phyloP scores from a whole-genome alignment of 2,113 vertebrate genomes.

The Pyrgilauda ruficollis region DNA sequence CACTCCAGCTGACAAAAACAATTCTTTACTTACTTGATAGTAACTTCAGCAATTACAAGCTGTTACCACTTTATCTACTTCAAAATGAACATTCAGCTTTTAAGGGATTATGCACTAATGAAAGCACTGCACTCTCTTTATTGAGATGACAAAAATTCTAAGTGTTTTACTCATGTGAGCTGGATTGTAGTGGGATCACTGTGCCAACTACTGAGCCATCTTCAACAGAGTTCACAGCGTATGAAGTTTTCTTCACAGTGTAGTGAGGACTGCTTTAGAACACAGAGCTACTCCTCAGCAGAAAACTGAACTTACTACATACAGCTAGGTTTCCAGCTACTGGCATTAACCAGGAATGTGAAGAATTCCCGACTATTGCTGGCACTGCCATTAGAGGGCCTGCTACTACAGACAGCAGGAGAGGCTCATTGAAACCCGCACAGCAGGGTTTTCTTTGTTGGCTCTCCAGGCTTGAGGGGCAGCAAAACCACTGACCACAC shows the following conservation, averaged over 20 bases:
- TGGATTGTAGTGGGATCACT: background rate
- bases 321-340: background rate
- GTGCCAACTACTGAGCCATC: background rate
- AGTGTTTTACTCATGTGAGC: background rate
- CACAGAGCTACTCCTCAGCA: background rate
- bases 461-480: background rate
- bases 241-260: background rate
- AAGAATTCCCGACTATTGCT: background rate
- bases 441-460: background rate
- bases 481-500: background rate
- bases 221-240: background rate
- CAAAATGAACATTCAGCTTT: background rate
- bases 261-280: background rate
- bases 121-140: background rate
- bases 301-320: background rate
- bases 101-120: conserved; percentile 14
- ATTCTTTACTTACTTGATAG: conserved; percentile 14
- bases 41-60: background rate
- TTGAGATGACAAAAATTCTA: background rate
- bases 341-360: background rate
- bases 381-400: background rate
- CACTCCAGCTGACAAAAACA: background rate
- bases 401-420: background rate
- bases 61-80: conserved; percentile 7
- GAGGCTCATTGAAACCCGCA: fast-evolving